Conservation (phyloP, 2,888 invertebrate species). For the Pollenia angustigena region DNA sequence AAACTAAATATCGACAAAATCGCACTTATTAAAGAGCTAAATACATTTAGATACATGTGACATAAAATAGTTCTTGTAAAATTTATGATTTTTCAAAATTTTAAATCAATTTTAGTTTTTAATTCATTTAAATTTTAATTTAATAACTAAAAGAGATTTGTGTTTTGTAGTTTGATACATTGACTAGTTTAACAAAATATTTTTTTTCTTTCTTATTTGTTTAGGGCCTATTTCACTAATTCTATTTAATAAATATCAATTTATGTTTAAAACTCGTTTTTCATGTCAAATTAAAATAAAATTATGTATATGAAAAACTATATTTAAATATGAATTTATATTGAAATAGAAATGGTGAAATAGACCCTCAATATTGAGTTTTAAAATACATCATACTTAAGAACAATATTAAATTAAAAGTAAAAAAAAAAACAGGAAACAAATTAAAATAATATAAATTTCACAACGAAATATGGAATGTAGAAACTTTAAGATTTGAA, state of each 20-base stretch:
- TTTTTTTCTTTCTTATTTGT: slow-evolving; percentile 20
- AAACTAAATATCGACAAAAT: slow-evolving; percentile 68
- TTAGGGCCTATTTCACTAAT: background rate
- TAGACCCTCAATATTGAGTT: background rate
- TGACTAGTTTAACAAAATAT: slow-evolving; percentile 71
- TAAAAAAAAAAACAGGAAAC: background rate
- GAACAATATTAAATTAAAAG: background rate
- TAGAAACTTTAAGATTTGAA: slow-evolving; percentile 33
- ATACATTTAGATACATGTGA: slow-evolving; percentile 12
- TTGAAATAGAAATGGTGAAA: no score
- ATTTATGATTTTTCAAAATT: slow-evolving; percentile 79
- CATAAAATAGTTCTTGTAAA: slow-evolving; percentile 70
- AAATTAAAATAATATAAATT: slow-evolving; percentile 2
- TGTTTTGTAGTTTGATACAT: slow-evolving; percentile 45
- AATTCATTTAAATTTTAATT: slow-evolving; percentile 36
- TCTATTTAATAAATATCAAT: no score
- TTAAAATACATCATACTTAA: slow-evolving; percentile 1
- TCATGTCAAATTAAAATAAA: no score
- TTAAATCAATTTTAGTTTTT: slow-evolving; percentile 67
- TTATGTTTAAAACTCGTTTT: no score
- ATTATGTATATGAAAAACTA: no score
- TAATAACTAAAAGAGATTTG: slow-evolving; percentile 45
- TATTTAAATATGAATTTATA: no score
- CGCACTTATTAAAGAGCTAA: slow-evolving; percentile 45
- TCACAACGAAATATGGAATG: slow-evolving; percentile 55